These are phyloP conservation scores for Phasia obesa DNA, from an alignment of 2,888 invertebrate species.

Conservation along the genomic window DNA sequence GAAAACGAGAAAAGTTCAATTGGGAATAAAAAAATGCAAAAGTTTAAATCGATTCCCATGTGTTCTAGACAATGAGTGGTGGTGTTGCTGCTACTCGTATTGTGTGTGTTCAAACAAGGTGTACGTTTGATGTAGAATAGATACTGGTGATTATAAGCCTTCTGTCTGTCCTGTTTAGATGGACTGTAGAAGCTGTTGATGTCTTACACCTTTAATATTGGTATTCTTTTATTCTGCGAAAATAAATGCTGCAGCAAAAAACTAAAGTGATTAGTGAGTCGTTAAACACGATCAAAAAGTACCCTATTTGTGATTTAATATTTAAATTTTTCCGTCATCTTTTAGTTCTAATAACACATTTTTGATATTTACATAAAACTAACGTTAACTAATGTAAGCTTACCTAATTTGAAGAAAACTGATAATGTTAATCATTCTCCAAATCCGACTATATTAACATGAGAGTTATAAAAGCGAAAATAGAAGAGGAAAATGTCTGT, in stretches of 20 bases:
- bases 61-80: slow-evolving; percentile 55
- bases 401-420: no score
- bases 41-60: slow-evolving; percentile 66
- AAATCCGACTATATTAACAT: no score
- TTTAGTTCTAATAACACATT: no score
- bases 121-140: slow-evolving; percentile 36
- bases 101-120: slow-evolving; percentile 8
- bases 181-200: slow-evolving; percentile 22
- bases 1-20: slow-evolving; percentile 24
- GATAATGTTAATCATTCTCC: no score
- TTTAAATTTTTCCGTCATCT: no score
- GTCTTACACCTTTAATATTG: slow-evolving; percentile 43
- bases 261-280: neutral
- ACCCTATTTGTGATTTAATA: neutral
- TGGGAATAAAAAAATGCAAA: slow-evolving; percentile 47
- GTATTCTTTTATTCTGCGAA: slow-evolving; percentile 34
- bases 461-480: no score
- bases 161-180: slow-evolving; percentile 5
- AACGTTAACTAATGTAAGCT: no score
- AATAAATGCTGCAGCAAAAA: neutral
- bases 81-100: slow-evolving; percentile 20
- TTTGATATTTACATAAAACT: no score
- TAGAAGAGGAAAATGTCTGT: no score
- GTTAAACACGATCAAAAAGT: neutral
- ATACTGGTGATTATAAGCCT: slow-evolving; percentile 45